Evolutionary conservation across 2,888 invertebrate genomes (phyloP), one percentile per base, ranked within the genome.

Genomic region (Calephelis perditalis): DNA sequence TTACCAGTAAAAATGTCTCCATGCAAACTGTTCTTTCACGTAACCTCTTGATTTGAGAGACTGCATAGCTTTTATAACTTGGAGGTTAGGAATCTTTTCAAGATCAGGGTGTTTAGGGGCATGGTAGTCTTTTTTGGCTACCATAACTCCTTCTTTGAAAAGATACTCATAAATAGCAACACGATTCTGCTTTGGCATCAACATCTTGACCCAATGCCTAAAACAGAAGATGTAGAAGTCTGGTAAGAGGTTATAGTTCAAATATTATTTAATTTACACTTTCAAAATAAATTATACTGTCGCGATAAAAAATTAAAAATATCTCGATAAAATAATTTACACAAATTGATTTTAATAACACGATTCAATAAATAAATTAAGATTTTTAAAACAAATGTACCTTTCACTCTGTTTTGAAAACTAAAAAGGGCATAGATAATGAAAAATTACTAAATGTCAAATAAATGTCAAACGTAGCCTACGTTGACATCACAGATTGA

Each of bases 21-120:
- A 99, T 5, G 99, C 99, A 87, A 99, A 99, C 90, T 99, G 99
- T 92, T 99, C 99, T 85, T 96, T 97, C n/a, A 99, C 99, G 78
- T 95, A 96, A 64, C 99, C 99, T 82, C 96, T 94, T 5, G 99
- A 99, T 89, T 98, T 98, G 71, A 99, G 91, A 8, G 98, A 98
- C 92, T 98, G 97, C 93, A 99, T 93, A 70, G 99, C 98, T 91
- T 99, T 99, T 82, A 99, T 99, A 62, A 99, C 99, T 92, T 99
- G 97, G 68, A 99, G 94, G 91, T 99, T 99, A 70, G 98, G 97
- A 75, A 99, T 98, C 75, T 92, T 94, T 82, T 98, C 97, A 74
- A 99, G 91, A 82, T 99, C 98, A 7, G 99, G 97, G 84, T 99
- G 99, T 88, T 97, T 98, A n/a, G 98, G 96, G 60, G 97, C 96